phyloP scores from a whole-genome alignment of 37 sponge, comb jelly and placozoan species.

The Ephydatia muelleri region DNA sequence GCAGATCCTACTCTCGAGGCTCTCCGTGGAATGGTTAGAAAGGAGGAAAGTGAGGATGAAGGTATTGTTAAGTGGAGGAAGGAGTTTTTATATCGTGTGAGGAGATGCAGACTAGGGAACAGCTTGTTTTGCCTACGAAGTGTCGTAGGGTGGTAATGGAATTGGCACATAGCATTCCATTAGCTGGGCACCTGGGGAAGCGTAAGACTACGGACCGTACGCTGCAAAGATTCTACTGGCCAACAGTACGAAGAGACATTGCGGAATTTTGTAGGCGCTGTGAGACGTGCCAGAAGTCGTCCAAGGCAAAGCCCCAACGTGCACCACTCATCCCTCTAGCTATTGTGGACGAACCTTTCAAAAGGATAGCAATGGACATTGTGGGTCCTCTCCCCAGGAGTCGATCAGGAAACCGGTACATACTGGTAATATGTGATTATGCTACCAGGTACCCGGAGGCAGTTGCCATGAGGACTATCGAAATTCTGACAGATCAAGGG shows the following conservation, averaged over 20 bases:
- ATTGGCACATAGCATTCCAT: too few relatives aligned
- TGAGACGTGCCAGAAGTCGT: constrained; percentile 18
- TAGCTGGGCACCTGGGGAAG: too few relatives aligned
- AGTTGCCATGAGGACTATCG: constrained; percentile 14
- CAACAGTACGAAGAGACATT: neutral
- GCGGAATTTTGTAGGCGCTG: constrained; percentile 14
- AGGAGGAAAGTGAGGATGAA: neutral
- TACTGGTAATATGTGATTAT: too few relatives aligned
- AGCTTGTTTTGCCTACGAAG: constrained; percentile 12
- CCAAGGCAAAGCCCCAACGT: neutral
- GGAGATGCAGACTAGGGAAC: neutral
- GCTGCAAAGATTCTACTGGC: constrained; percentile 21
- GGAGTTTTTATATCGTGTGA: neutral
- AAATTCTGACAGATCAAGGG: constrained; percentile 15
- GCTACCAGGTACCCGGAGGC: too few relatives aligned
- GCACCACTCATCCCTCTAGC: constrained; percentile 8
- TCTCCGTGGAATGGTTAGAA: neutral
- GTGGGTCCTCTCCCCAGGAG: constrained; percentile 29
- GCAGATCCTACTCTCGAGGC: neutral
- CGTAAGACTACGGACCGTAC: constrained; percentile 1
- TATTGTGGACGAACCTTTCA: constrained; percentile 17
- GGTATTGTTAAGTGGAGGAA: neutral
- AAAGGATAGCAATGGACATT: constrained; percentile 27
- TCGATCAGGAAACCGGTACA: constrained; percentile 9
- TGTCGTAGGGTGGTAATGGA: constrained; percentile 9